Evolutionary conservation across 2,113 vertebrate species (phyloP).

Genomic region (Notothenia rossii): DNA sequence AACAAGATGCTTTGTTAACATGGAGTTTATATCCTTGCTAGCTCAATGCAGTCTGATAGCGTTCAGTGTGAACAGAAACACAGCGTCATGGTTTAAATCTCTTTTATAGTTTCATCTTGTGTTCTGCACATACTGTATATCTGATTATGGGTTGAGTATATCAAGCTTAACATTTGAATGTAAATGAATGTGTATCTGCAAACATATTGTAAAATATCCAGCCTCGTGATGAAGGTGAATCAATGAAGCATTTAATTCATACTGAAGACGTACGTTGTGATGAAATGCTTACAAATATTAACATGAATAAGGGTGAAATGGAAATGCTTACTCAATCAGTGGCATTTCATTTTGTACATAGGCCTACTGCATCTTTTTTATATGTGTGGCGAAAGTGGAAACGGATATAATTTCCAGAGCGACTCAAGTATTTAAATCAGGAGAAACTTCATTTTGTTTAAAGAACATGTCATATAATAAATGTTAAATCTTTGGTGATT

Average conservation of each 20-base stretch:
- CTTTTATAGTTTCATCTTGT: not conserved
- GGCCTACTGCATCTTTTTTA: not conserved
- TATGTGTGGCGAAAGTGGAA: not conserved
- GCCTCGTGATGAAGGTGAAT: not conserved
- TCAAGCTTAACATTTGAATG: not conserved
- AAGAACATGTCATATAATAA: too few relatives aligned
- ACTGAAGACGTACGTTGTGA: not conserved
- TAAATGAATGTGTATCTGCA: conserved; percentile 3
- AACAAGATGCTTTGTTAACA: not conserved
- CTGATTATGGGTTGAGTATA: not conserved
- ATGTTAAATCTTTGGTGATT: too few relatives aligned
- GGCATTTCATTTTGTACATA: not conserved
- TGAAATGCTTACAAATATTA: not conserved
- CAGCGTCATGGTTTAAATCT: not conserved
- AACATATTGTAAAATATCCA: not conserved
- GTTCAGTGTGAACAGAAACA: conserved; percentile 22
- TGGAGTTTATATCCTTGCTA: not conserved
- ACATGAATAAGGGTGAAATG: not conserved
- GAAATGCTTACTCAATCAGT: not conserved
- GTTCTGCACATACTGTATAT: not conserved
- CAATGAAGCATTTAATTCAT: not conserved
- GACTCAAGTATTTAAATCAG: not conserved
- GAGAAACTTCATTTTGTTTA: too few relatives aligned
- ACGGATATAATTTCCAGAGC: not conserved
- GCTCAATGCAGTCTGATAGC: not conserved